A percentile compares a stretch with the other conserved stretches of the same genome.
Conservation (phyloP, 2,797 vertebrate species). For the Melanotaenia trifasciata region DNA sequence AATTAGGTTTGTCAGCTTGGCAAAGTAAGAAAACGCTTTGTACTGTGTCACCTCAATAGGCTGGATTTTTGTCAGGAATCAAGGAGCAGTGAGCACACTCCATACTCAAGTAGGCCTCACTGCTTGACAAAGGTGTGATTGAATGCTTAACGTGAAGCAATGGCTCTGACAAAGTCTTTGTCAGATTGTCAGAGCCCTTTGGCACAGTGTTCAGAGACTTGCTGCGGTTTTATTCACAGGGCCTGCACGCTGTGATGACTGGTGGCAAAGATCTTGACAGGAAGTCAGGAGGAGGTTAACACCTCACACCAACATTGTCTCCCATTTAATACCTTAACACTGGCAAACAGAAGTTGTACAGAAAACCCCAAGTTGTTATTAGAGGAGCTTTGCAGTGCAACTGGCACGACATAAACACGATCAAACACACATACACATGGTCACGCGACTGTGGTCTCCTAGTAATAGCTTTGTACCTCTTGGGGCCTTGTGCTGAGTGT, state of each 20-base stretch:
- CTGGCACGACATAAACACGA: conserved; percentile 53
- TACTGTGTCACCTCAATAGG: conserved; percentile 74
- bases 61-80: conserved; percentile 78
- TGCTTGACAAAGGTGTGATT: conserved; percentile 66
- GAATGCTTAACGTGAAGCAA: conserved; percentile 36
- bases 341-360: conserved; percentile 36
- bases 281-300: conserved; percentile 59
- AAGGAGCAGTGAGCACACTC: conserved; percentile 49
- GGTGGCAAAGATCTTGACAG: conserved; percentile 60
- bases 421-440: conserved; percentile 44
- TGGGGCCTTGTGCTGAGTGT: conserved; percentile 79
- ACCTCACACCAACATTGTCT: conserved; percentile 38
- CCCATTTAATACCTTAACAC: conserved; percentile 28
- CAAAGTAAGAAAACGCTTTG: conserved; percentile 76
- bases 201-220: conserved; percentile 63
- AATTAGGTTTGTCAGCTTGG: conserved; percentile 76
- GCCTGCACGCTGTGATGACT: conserved; percentile 28
- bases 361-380: conserved; percentile 31
- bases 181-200: conserved; percentile 69
- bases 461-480: conserved; percentile 80
- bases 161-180: conserved; percentile 71
- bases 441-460: conserved; percentile 83
- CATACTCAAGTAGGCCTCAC: conserved; percentile 57
- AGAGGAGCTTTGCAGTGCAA: conserved; percentile 28
- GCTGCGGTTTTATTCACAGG: conserved; percentile 52